Evolutionary conservation across 2,888 invertebrate genomes (phyloP).

Genomic region (Troides aeacus): DNA sequence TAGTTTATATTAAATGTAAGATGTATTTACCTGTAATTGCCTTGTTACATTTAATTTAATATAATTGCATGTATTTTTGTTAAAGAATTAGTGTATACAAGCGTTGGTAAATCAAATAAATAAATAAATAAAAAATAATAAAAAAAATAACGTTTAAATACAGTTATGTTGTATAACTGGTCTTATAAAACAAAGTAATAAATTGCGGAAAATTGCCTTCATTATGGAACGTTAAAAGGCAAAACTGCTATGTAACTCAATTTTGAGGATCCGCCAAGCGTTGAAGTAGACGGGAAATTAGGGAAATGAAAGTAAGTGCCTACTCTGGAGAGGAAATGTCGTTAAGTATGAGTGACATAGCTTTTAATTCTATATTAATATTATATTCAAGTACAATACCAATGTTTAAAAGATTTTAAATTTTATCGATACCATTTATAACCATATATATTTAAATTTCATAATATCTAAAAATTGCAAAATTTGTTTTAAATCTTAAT

Average conservation of each 20-base stretch:
- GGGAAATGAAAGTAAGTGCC: constrained; percentile 30
- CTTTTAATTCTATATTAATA: constrained; percentile 19
- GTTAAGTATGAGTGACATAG: constrained; percentile 24
- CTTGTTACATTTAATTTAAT: no score
- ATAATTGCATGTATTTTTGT: no score
- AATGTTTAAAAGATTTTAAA: not conserved
- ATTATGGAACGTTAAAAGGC: constrained; percentile 25
- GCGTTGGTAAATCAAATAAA: no score
- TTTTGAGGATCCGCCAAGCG: constrained; percentile 22
- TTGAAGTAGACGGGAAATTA: constrained; percentile 29
- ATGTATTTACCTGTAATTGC: no score
- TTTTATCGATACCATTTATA: not conserved
- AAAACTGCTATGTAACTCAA: constrained; percentile 29
- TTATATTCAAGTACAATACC: not conserved
- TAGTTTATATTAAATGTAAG: no score
- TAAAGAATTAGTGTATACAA: no score
- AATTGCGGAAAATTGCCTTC: constrained; percentile 23
- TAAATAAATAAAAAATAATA: no score
- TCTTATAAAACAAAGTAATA: constrained; percentile 10
- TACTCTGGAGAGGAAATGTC: constrained; percentile 24
- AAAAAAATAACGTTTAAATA: no score
- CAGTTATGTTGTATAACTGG: constrained; percentile 6
- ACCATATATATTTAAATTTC: not conserved
- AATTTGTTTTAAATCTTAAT: no score
- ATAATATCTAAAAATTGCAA: not conserved